These are phyloP conservation scores for Brachymystax lenok DNA, from an alignment of 2,797 vertebrate genomes.

Conservation along the genomic window DNA sequence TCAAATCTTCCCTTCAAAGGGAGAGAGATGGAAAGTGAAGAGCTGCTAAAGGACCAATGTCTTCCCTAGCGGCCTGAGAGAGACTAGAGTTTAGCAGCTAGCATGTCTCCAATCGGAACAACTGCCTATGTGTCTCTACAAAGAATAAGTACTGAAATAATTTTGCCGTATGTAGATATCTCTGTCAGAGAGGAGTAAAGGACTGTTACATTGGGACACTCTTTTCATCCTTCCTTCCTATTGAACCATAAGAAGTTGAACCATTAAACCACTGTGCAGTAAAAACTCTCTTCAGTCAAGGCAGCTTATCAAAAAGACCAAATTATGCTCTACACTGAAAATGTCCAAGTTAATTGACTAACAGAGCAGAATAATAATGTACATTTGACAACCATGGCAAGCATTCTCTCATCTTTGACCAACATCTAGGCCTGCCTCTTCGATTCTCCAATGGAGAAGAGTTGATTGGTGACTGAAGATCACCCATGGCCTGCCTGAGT, in stretches of 20 bases:
- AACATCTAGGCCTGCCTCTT: neutral
- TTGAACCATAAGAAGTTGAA: neutral
- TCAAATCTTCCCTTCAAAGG: slow-evolving; percentile 35
- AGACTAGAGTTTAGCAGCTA: slow-evolving; percentile 19
- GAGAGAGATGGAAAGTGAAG: slow-evolving; percentile 21
- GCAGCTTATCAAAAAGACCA: neutral
- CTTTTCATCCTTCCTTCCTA: neutral
- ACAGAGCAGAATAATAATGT: neutral
- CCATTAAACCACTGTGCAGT: neutral
- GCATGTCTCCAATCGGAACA: neutral
- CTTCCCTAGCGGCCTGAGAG: slow-evolving; percentile 16
- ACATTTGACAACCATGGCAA: neutral
- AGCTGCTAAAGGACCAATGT: slow-evolving; percentile 37
- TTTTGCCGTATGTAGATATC: neutral
- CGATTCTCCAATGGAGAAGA: neutral
- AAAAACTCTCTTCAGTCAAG: neutral
- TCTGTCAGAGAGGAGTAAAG: neutral
- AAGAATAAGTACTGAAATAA: neutral
- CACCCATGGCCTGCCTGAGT: neutral
- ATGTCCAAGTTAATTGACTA: neutral
- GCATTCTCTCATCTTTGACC: neutral
- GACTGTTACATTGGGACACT: neutral
- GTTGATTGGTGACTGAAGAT: neutral
- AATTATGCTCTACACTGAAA: neutral
- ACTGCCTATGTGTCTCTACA: neutral